Percentiles rank a stretch among this genome's conserved stretches.
These are phyloP conservation scores for Sinocyclocheilus anophthalmus DNA, from an alignment of 2,113 vertebrate genomes.

Conservation along the genomic window DNA sequence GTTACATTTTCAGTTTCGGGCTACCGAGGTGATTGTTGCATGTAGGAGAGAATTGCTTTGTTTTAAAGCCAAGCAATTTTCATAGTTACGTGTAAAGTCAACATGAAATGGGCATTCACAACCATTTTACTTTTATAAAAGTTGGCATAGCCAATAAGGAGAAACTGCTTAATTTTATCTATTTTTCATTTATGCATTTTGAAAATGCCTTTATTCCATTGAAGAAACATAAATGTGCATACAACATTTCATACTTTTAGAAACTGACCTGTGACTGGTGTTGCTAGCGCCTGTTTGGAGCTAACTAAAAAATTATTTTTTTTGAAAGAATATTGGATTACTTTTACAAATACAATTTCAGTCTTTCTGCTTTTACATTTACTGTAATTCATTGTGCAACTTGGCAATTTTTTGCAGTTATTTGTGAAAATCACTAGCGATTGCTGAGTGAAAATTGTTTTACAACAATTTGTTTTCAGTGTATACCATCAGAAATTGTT, in stretches of 20 bases:
- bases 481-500: background rate
- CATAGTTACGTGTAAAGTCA: background rate
- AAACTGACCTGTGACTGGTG: background rate
- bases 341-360: no score
- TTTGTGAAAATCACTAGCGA: no score
- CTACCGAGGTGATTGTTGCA: constrained; percentile 31
- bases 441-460: no score
- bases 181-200: background rate
- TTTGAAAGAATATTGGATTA: no score
- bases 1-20: background rate
- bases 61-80: background rate
- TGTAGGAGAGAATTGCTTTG: background rate
- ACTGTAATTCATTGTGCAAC: no score
- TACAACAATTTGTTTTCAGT: background rate
- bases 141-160: background rate
- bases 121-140: background rate
- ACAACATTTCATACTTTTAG: background rate
- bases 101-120: background rate
- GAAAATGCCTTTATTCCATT: background rate
- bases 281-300: background rate
- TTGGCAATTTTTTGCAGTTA: no score
- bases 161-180: background rate
- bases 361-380: no score
- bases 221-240: background rate
- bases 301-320: background rate